Percentiles rank a stretch among this genome's conserved stretches.
These are phyloP conservation scores for Liodrosophila aerea DNA, from an alignment of 2,888 invertebrate species.

Conservation along the genomic window DNA sequence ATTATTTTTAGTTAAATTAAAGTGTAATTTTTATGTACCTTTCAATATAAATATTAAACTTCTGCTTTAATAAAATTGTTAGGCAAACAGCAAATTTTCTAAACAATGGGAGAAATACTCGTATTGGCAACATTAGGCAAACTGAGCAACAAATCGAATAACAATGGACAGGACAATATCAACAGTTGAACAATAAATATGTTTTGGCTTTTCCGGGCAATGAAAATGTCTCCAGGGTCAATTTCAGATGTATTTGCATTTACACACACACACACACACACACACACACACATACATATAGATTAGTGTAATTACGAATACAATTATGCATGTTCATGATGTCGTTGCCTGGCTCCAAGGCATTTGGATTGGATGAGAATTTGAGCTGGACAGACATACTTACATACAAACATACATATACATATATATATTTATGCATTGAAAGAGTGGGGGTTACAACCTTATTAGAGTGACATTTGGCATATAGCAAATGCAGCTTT, in stretches of 20 bases:
- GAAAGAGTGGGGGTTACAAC: slow-evolving; percentile 5
- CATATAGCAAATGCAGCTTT: slow-evolving; percentile 54
- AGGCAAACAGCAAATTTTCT: slow-evolving; percentile 15
- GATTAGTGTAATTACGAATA: slow-evolving; percentile 70
- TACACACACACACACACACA: too few species aligned
- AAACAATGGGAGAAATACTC: slow-evolving; percentile 29
- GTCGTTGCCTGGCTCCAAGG: slow-evolving; percentile 64
- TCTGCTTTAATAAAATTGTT: too few species aligned
- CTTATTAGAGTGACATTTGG: slow-evolving; percentile 35
- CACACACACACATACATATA: too few species aligned
- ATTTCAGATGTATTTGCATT: slow-evolving; percentile 63
- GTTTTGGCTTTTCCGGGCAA: slow-evolving; percentile 51
- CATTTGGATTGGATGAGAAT: slow-evolving; percentile 42
- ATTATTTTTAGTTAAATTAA: too few species aligned
- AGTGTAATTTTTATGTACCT: too few species aligned
- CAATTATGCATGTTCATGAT: slow-evolving; percentile 52
- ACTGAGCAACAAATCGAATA: slow-evolving; percentile 32
- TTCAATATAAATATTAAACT: too few species aligned
- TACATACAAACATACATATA: too few species aligned
- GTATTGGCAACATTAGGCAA: slow-evolving; percentile 44
- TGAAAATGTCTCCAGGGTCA: slow-evolving; percentile 71
- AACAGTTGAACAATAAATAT: slow-evolving; percentile 60
- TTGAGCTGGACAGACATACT: neutral
- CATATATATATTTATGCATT: neutral
- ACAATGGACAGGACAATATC: slow-evolving; percentile 30